Percentiles rank a stretch among this genome's conserved stretches.
Conservation (phyloP, 2,113 vertebrate genomes). For the Periophthalmus modestus region DNA sequence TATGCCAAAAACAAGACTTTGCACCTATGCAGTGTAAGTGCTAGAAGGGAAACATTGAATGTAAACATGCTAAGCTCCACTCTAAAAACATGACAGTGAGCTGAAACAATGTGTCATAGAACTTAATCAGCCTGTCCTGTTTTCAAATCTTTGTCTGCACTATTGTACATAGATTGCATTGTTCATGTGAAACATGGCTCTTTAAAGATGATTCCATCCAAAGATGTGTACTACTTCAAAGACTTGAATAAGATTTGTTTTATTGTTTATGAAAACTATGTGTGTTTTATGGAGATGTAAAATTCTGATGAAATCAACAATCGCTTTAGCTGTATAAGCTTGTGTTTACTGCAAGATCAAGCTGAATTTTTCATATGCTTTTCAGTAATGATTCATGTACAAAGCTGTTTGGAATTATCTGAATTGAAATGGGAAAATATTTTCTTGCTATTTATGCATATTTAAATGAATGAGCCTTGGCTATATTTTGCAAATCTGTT, state of each 20-base stretch:
- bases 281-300: conserved; percentile 64
- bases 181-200: conserved; percentile 49
- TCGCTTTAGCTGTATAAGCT: conserved; percentile 65
- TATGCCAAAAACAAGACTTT: neutral
- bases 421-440: conserved; percentile 78
- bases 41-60: conserved; percentile 14
- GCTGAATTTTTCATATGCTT: conserved; percentile 56
- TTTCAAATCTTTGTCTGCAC: conserved; percentile 71
- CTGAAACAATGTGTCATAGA: conserved; percentile 34
- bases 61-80: conserved; percentile 17
- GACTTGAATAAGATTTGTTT: conserved; percentile 85
- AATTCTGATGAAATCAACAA: conserved; percentile 63
- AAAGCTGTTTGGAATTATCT: conserved; percentile 63
- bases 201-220: conserved; percentile 79
- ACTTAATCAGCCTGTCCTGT: conserved; percentile 62
- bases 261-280: conserved; percentile 56
- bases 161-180: conserved; percentile 72
- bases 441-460: conserved; percentile 85
- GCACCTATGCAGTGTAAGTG: neutral
- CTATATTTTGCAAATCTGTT: conserved; percentile 85
- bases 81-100: neutral
- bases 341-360: conserved; percentile 69
- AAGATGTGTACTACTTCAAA: conserved; percentile 86
- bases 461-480: conserved; percentile 83
- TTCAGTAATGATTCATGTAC: conserved; percentile 67